Conservation (phyloP, 2,797 vertebrate genomes). For the Xenopus petersii region DNA sequence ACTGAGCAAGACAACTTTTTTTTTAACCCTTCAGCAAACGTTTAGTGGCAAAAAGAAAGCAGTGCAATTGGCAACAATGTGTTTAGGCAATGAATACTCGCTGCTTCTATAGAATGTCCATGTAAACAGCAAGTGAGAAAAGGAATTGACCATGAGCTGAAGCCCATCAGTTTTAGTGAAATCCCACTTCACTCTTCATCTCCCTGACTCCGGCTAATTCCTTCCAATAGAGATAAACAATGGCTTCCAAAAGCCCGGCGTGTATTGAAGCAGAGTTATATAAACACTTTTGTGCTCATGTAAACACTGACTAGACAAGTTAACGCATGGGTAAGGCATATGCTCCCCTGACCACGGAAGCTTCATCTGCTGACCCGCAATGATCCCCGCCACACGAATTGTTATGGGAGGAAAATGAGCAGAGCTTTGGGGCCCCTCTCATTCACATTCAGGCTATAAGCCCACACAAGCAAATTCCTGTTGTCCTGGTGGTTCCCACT, state of each 20-base stretch:
- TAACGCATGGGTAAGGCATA: slow-evolving; percentile 5
- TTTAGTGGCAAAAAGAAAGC: no score
- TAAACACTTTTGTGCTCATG: slow-evolving; percentile 26
- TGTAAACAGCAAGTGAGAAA: not conserved
- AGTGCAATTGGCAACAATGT: no score
- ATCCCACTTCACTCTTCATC: slow-evolving; percentile 20
- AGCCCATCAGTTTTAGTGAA: slow-evolving; percentile 1
- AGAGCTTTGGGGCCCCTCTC: no score
- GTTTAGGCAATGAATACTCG: no score
- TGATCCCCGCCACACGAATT: not conserved
- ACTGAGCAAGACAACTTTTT: no score
- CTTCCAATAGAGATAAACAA: slow-evolving; percentile 22
- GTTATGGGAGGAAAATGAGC: not conserved
- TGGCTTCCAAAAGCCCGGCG: slow-evolving; percentile 5
- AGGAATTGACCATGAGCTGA: not conserved
- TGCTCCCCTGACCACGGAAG: slow-evolving; percentile 24
- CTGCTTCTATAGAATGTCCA: not conserved
- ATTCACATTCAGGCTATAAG: no score
- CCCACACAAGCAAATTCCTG: no score
- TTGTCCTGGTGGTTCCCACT: no score
- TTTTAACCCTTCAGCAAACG: no score
- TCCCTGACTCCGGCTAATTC: slow-evolving; percentile 28
- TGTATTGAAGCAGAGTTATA: not conserved
- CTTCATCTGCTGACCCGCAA: not conserved
- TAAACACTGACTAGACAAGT: slow-evolving; percentile 36